Conservation (phyloP, 2,797 vertebrate species). For the Cichlasoma orientale region DNA sequence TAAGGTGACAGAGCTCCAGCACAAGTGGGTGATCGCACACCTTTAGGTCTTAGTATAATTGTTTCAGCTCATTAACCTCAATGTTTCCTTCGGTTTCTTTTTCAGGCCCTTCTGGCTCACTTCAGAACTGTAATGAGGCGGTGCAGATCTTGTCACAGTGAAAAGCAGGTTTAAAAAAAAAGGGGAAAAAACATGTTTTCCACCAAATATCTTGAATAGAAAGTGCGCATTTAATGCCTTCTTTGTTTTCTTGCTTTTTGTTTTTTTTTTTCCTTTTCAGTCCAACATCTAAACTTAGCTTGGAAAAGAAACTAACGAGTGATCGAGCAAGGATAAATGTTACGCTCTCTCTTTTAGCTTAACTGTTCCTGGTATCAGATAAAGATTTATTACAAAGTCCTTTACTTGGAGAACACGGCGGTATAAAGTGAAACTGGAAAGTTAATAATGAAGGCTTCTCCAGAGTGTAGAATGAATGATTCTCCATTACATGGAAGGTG, state of each 20-base stretch:
- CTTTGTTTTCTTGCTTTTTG: not conserved
- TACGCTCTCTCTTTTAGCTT: not conserved
- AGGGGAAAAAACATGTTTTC: not conserved
- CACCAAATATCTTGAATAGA: not conserved
- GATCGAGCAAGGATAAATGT: not conserved
- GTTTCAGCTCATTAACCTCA: constrained; percentile 14
- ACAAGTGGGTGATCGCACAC: not conserved
- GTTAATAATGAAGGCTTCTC: constrained; percentile 16
- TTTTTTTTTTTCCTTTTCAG: not conserved
- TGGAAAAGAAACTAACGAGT: not conserved
- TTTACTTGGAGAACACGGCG: not conserved
- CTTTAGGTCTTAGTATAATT: constrained; percentile 4
- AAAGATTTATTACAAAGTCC: not conserved
- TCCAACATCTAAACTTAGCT: not conserved
- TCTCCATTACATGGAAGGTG: constrained; percentile 36
- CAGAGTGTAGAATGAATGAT: constrained; percentile 29
- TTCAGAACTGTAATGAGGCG: constrained; percentile 2
- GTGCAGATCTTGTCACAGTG: not conserved
- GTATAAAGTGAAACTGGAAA: constrained; percentile 1
- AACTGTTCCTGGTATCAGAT: not conserved
- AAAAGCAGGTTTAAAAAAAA: not conserved
- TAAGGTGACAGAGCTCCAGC: not conserved
- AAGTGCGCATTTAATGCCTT: not conserved
- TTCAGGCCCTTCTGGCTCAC: constrained; percentile 13
- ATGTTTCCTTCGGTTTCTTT: constrained; percentile 11